Conservation (phyloP, 2,113 vertebrate genomes). For the Zingel zingel region DNA sequence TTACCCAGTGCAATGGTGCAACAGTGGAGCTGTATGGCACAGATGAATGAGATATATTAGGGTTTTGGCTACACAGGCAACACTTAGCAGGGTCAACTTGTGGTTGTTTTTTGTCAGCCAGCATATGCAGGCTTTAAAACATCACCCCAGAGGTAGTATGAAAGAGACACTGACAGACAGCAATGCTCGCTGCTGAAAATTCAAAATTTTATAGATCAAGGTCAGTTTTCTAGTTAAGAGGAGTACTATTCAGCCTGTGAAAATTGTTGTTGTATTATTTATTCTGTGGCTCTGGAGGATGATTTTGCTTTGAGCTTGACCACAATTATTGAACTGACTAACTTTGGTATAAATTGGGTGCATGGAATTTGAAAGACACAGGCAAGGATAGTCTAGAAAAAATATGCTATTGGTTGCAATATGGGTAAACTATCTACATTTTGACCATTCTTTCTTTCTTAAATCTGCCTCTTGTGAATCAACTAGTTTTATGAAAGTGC, state of each 20-base stretch:
- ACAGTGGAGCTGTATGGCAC: background rate
- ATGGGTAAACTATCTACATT: background rate
- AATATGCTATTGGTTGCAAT: background rate
- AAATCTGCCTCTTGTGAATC: background rate
- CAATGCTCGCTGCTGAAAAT: background rate
- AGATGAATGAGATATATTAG: background rate
- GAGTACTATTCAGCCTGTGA: background rate
- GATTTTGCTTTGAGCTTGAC: background rate
- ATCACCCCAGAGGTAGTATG: background rate
- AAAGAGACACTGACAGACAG: background rate
- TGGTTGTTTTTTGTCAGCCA: background rate
- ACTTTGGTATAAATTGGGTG: background rate
- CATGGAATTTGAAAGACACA: background rate
- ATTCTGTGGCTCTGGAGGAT: background rate
- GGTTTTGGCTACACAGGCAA: background rate
- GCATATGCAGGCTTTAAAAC: background rate
- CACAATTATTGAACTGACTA: too few relatives aligned
- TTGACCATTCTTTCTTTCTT: too few relatives aligned
- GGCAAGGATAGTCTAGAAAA: background rate
- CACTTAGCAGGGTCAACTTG: background rate
- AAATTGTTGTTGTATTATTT: background rate
- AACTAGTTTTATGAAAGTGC: background rate
- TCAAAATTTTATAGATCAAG: background rate
- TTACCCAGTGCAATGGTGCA: background rate
- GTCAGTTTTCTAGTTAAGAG: background rate